These are phyloP conservation scores for Hippocampus comes DNA, from an alignment of 2,113 vertebrate genomes.

Conservation along the genomic window DNA sequence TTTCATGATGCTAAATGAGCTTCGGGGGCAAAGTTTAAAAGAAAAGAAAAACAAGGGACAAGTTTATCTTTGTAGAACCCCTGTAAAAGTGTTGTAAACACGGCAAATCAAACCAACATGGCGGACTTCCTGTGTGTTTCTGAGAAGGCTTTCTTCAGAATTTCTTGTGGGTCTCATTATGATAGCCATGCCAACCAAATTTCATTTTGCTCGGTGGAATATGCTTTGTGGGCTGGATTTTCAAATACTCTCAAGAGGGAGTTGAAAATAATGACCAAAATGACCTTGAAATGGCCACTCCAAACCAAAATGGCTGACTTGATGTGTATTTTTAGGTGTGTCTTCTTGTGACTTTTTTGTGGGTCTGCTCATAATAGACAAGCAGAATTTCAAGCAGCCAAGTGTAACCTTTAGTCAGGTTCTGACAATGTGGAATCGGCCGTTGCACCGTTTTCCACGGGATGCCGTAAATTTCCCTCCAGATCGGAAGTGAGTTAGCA, in stretches of 20 bases:
- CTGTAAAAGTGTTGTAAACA: too few species aligned
- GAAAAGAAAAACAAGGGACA: too few species aligned
- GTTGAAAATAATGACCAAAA: background rate
- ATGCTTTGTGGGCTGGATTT: too few species aligned
- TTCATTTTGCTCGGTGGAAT: too few species aligned
- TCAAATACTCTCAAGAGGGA: background rate
- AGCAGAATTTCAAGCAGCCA: background rate
- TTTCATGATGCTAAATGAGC: too few species aligned
- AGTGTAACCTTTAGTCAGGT: background rate
- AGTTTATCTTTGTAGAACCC: too few species aligned
- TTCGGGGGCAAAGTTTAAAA: too few species aligned
- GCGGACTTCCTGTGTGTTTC: background rate
- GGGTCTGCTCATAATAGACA: background rate
- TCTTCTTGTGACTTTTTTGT: background rate
- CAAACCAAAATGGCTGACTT: background rate
- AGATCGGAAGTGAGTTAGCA: background rate
- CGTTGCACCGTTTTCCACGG: background rate
- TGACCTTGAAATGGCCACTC: background rate
- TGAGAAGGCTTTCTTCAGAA: too few species aligned
- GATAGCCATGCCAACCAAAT: too few species aligned
- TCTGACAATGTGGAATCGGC: background rate
- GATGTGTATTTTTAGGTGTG: background rate
- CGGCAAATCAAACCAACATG: background rate
- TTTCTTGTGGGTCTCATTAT: too few species aligned
- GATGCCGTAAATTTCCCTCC: background rate